Conservation (phyloP, 1,140 invertebrate genomes). For the Macrobrachium rosenbergii region DNA sequence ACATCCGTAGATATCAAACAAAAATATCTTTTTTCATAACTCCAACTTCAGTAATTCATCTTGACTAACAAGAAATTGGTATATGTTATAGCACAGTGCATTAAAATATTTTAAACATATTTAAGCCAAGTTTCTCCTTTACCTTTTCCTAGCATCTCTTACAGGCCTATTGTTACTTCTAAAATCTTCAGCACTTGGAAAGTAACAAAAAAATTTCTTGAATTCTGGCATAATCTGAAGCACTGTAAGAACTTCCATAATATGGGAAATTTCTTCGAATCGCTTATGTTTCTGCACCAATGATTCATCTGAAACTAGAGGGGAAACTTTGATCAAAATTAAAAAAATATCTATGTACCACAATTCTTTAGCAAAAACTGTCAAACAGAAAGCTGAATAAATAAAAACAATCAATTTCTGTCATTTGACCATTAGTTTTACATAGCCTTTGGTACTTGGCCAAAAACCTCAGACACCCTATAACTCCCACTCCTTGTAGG, state of each 20-base stretch:
- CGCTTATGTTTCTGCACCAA: background rate
- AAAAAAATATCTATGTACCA: background rate
- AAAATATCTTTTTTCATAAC: too few species aligned
- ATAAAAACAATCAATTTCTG: too few species aligned
- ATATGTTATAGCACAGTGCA: too few species aligned
- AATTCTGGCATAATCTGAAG: constrained; percentile 31
- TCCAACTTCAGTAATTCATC: too few species aligned
- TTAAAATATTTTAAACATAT: background rate
- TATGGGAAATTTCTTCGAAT: constrained; percentile 7
- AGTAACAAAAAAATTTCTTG: constrained; percentile 18
- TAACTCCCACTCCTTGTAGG: too few species aligned
- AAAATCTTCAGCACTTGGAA: constrained; percentile 37
- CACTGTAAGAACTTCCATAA: constrained; percentile 25
- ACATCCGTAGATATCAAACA: too few species aligned
- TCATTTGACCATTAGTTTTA: too few species aligned
- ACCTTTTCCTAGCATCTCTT: constrained; percentile 41
- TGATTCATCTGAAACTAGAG: background rate
- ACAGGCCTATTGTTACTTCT: constrained; percentile 38
- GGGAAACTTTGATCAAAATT: background rate
- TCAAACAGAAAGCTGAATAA: too few species aligned
- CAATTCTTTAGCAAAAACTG: too few species aligned
- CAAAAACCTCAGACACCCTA: too few species aligned
- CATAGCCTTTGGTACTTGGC: too few species aligned
- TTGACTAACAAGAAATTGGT: too few species aligned
- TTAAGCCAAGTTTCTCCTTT: background rate